phyloP scores from a whole-genome alignment of 2,797 vertebrate genomes.

The Megalops cyprinoides region DNA sequence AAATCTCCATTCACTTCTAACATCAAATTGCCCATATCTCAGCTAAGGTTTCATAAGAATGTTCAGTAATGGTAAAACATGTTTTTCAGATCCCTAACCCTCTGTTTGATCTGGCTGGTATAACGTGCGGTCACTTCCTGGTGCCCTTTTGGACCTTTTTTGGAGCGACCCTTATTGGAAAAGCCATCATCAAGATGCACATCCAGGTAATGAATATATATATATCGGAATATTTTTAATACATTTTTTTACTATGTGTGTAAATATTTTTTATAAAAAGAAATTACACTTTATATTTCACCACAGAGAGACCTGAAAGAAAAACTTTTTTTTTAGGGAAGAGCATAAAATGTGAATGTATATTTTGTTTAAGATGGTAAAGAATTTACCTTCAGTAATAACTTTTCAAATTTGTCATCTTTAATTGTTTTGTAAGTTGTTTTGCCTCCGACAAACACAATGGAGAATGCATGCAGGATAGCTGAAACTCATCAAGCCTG shows the following conservation, averaged over 20 bases:
- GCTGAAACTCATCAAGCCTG: background rate
- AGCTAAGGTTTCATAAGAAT: background rate
- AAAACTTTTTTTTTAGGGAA: too few species aligned
- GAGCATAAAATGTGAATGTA: too few species aligned
- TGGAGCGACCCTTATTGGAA: slow-evolving; percentile 96
- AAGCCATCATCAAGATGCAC: slow-evolving; percentile 99
- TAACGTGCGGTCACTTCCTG: slow-evolving; percentile 97
- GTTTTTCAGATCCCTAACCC: slow-evolving; percentile 92
- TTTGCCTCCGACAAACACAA: background rate
- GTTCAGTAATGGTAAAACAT: background rate
- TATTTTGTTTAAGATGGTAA: too few species aligned
- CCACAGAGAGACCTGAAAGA: too few species aligned
- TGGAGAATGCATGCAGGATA: background rate
- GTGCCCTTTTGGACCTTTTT: slow-evolving; percentile 99
- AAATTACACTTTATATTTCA: too few species aligned
- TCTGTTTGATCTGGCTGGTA: slow-evolving; percentile 96
- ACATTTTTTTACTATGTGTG: too few species aligned
- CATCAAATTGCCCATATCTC: background rate
- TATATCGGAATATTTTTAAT: too few species aligned
- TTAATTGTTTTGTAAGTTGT: background rate
- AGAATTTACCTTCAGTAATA: too few species aligned
- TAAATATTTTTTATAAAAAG: too few species aligned
- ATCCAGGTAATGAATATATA: too few species aligned
- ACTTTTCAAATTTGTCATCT: too few species aligned
- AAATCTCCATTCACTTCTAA: background rate